Evolutionary conservation across 2,888 invertebrate species (phyloP), one percentile per base, ranked within the genome.

Genomic region (Netelia fuscicornis): DNA sequence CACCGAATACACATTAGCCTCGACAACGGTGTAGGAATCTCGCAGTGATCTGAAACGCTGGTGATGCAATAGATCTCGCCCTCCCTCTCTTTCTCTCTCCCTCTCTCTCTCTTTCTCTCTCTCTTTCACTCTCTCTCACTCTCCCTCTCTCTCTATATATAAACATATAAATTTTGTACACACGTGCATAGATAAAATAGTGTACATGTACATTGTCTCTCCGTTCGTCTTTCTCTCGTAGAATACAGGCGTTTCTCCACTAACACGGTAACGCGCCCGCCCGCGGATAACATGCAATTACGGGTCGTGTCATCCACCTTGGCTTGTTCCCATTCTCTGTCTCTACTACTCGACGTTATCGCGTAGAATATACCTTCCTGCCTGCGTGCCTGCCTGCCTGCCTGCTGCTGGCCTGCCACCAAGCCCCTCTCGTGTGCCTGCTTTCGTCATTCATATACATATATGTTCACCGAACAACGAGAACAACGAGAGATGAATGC

Each of bases 261-360:
- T 81, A 84, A 84, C 81, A 84, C 84, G 84, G 68, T 86, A 79
- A 87, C 77, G 86, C 85, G 78, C 75, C 72, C 65, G 83, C 82
- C 79, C 86, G 87, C 88, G 91, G 91, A 91, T 92, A 92, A 92
- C 92, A 92, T 92, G 92, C 92, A 92, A 92, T 92, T 92, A 92
- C 92, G 91, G 91, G 89, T 91, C 92, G 90, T 92, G 92, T 92
- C 92, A 92, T 92, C 92, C 88, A 91, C 92, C 91, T 92, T 92
- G 91, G 91, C 92, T 92, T 90, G 91, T 91, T 92, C 90, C 90
- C 90, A 89, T 91, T 91, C 91, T 90, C 86, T 76, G 65, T 56
- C 74, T 54, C 25, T 72, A 71, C 8, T 84, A 86, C 83, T 87
- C 88, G 87, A 88, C 90, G 90, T 92, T 92, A 92, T 92, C 91